Base-by-base conservation (phyloP, 2,113 vertebrate genomes). In the Lichenostomus cassidix region DNA sequence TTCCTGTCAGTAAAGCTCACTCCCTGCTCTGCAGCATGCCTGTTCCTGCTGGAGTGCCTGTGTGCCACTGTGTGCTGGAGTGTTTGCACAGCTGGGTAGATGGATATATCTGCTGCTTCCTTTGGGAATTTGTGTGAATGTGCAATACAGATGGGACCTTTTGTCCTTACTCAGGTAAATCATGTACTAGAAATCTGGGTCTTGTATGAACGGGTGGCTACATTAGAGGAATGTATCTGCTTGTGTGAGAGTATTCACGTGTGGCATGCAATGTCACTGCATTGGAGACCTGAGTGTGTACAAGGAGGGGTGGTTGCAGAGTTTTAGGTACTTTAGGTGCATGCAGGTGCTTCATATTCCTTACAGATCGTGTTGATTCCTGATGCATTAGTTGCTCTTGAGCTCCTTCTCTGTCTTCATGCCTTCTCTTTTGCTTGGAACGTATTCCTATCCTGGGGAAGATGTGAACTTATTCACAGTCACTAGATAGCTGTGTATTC, bases 131-230 rank as follows among this genome's bases (percentile, higher is more conserved):
- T 58, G 49, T 83, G 41, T 92, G 79, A 86, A 50, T 89, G 88
- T 83, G 19, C 69, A 42, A 12, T 76, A 53, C 69, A 92, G 83
- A 80, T 58, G 86, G 46, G 92, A 76, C 69, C 90, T 81, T 82
- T 82, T 79, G 83, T 92, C 90, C 76, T 91, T 55, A 64, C 27
- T 71, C 83, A 87, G 92, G 94, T 94, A 92, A 94, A 96, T 44
- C 5, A 4, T 11, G 42, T 74, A 35, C 31, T 73, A 50, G 86
- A 83, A 88, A 52, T 56, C 1, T 75, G 53, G 64, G 37, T 60
- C 41, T 42, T 78, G 15, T 64, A 10, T 63, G 23, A 63, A 18
- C 55, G 63, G 47, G 39, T 83, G 88, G 50, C 33, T 67, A 6
- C 23, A 3, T 20, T 19, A 67, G 58, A 55, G 74, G 42, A 55